A percentile compares a stretch with the other conserved stretches of the same genome.
Evolutionary conservation across 2,113 vertebrate genomes (phyloP).

Genomic region (Erinaceus europaeus): DNA sequence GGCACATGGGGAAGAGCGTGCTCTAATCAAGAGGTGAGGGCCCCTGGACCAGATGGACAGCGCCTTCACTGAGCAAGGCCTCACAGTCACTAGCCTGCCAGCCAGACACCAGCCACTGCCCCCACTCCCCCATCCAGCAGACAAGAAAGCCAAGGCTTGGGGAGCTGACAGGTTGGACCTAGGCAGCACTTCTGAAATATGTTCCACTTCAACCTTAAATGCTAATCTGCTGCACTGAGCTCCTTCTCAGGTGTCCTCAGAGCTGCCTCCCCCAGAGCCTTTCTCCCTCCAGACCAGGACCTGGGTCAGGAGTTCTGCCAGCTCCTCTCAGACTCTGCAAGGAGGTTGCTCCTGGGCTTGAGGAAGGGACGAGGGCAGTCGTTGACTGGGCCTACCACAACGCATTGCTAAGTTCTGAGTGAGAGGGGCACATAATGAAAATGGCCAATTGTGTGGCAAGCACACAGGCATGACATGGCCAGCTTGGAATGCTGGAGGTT

Average conservation of each 20-base stretch:
- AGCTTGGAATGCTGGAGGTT: constrained; percentile 75
- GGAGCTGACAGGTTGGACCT: neutral
- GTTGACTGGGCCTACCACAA: too few relatives aligned
- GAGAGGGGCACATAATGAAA: too few relatives aligned
- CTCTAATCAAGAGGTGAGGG: too few relatives aligned
- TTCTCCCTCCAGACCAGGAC: neutral
- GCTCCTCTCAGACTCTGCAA: neutral
- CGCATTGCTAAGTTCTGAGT: too few relatives aligned
- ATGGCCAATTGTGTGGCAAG: too few relatives aligned
- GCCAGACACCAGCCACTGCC: neutral
- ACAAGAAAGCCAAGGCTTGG: constrained; percentile 37
- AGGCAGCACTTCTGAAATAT: neutral
- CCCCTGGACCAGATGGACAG: too few relatives aligned
- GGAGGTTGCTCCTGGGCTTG: neutral
- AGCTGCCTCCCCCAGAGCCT: neutral
- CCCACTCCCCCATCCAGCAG: neutral
- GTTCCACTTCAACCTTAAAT: neutral
- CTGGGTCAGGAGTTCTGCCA: neutral
- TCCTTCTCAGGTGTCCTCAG: neutral
- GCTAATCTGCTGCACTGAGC: neutral
- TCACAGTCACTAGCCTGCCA: neutral
- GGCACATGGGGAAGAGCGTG: neutral
- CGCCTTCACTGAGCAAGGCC: neutral
- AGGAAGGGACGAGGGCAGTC: neutral
- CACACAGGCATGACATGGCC: too few relatives aligned